A percentile compares a stretch with the other conserved stretches of the same genome.
phyloP scores from a whole-genome alignment of 2,888 invertebrate species.

The Cheilosia impressa region DNA sequence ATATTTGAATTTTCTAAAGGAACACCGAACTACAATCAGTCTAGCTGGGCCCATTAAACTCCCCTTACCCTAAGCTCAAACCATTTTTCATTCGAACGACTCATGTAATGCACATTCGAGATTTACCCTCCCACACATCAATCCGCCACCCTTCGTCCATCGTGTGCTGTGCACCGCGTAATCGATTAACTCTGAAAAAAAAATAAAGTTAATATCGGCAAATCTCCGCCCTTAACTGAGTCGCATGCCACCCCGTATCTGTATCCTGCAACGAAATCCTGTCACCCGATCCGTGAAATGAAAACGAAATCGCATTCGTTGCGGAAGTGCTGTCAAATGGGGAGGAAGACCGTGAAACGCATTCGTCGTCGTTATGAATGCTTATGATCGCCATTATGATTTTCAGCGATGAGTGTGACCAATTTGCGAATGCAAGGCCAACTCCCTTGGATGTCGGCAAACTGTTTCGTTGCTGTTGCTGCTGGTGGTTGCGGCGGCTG shows the following conservation, averaged over 20 bases:
- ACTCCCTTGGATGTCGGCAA: slow-evolving; percentile 13
- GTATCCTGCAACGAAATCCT: slow-evolving; percentile 54
- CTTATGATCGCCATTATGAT: slow-evolving; percentile 66
- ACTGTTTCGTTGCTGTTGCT: not conserved
- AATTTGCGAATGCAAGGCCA: slow-evolving; percentile 54
- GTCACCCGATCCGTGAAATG: slow-evolving; percentile 75
- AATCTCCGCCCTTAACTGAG: slow-evolving; percentile 37
- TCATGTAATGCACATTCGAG: slow-evolving; percentile 34
- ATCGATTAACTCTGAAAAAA: slow-evolving; percentile 65
- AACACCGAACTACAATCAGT: slow-evolving; percentile 14
- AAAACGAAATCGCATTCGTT: slow-evolving; percentile 73
- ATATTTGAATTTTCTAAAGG: slow-evolving; percentile 33
- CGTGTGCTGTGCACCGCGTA: slow-evolving; percentile 57
- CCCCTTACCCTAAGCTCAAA: slow-evolving; percentile 18
- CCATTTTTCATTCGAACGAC: slow-evolving; percentile 38
- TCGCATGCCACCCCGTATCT: slow-evolving; percentile 34
- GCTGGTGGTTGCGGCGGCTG: slow-evolving; percentile 45
- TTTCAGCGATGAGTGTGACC: slow-evolving; percentile 47
- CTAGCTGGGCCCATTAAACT: slow-evolving; percentile 27
- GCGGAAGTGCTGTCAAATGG: slow-evolving; percentile 68
- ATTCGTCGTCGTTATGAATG: slow-evolving; percentile 67
- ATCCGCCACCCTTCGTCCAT: slow-evolving; percentile 12
- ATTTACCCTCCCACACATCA: not conserved
- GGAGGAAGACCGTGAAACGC: slow-evolving; percentile 66
- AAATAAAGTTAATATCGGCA: slow-evolving; percentile 52